These are phyloP conservation scores for Erythrocercus mccallii DNA, from an alignment of 2,113 vertebrate genomes.

Conservation along the genomic window DNA sequence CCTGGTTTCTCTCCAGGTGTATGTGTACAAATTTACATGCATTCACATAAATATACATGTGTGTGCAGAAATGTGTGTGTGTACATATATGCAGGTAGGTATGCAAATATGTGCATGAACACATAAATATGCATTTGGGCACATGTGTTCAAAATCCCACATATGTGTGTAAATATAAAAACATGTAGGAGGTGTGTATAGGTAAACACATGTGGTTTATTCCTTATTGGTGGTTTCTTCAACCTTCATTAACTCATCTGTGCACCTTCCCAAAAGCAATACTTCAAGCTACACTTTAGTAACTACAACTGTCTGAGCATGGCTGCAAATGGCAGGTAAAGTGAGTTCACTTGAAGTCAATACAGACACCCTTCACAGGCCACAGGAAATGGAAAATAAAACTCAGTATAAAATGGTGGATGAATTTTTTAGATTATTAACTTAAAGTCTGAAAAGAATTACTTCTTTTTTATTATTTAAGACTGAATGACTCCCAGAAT, in stretches of 20 bases:
- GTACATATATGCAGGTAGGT: not conserved
- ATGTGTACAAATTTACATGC: not conserved
- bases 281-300: not conserved
- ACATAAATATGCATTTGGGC: not conserved
- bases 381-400: not conserved
- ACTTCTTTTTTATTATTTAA: not conserved
- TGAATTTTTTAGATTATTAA: not conserved
- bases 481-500: not conserved
- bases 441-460: not conserved
- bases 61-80: not conserved
- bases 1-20: not conserved
- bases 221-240: not conserved
- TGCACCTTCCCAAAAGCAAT: not conserved
- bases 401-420: not conserved
- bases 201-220: not conserved
- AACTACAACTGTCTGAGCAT: accelerated
- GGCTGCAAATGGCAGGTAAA: not conserved
- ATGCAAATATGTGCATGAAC: not conserved
- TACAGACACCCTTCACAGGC: not conserved
- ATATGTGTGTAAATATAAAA: not conserved
- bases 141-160: not conserved
- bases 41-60: not conserved
- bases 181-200: accelerated
- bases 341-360: not conserved
- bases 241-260: not conserved